Conservation (phyloP, 2,797 vertebrate genomes). For the Coregonus sp. region DNA sequence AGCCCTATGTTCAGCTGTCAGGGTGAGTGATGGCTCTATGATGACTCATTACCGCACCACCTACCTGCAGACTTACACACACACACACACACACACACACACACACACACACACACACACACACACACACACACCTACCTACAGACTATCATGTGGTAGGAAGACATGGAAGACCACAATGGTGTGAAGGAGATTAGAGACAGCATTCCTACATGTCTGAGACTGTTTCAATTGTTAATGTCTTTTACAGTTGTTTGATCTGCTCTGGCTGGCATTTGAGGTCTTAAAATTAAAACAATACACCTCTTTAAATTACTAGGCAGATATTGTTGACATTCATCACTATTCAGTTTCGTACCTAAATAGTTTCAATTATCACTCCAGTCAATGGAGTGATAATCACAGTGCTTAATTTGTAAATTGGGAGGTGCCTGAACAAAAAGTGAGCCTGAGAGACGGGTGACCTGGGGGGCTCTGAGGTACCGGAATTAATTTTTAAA, state of each 20-base stretch:
- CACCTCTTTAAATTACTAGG: background rate
- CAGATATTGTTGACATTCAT: background rate
- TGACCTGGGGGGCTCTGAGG: no score
- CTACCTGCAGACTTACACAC: conserved; percentile 14
- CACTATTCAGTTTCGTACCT: background rate
- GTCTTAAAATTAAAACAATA: background rate
- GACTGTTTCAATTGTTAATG: background rate
- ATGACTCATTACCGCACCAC: conserved; percentile 12
- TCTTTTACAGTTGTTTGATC: background rate
- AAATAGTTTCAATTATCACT: background rate
- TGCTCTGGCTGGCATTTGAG: background rate
- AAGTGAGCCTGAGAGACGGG: no score
- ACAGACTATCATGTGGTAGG: background rate
- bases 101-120: no score
- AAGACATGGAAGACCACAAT: conserved; percentile 6
- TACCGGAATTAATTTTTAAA: no score
- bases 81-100: no score
- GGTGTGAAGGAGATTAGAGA: no score
- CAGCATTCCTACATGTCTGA: background rate
- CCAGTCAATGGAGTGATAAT: background rate
- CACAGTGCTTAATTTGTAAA: background rate
- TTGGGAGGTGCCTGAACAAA: no score
- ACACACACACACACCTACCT: conserved; percentile 7
- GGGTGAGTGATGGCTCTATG: conserved; percentile 29
- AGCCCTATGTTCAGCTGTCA: conserved; percentile 30